Evolutionary conservation across 2,113 vertebrate species (phyloP), one percentile per base, ranked within the genome.

Genomic region (Narcine bancroftii): DNA sequence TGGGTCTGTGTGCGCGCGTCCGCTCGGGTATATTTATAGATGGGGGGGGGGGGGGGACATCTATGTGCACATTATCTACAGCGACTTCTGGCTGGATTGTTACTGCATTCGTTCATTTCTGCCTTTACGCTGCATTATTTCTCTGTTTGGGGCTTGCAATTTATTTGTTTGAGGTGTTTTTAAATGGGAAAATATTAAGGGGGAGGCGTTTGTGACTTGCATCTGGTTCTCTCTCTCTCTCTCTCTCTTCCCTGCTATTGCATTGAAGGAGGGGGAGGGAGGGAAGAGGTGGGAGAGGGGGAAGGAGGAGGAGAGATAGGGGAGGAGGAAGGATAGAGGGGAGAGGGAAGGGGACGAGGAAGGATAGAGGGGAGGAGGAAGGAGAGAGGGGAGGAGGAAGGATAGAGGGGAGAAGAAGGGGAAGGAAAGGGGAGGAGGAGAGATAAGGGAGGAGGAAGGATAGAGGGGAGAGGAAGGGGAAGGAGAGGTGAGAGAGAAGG

Each of bases 1-100:
- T 36, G 6, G 50, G 26, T 29, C 45, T 81, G 77, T 50, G 81
- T 56, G 50, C 56, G 53, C 11, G 56, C 81, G n/a, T 50, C 11
- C n/a, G 81, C 66, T 21, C 66, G 17, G 66, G 66, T 15, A 21
- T 87, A 87, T 87, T 87, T 87, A 60, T 87, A 87, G 81, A n/a
- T 36, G 60, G n/a, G 53, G 29, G 42, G 0, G 53, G 29, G 42
- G 0, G 21, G 56, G 60, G 21, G 53, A 13, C 50, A 3, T 50
- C 47, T 83, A 87, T 63, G 36, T 36, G 33, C n/a, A 60, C 36
- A 63, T 63, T 56, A 87, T 36, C 53, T n/a, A 17, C 29, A 60
- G 81, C n/a, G 33, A 36, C 53, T 60, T 53, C 33, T 36, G 81
- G 81, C 2, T 36, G 33, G 50, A 56, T 53, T 50, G 13, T 36